Percentiles rank a stretch among this genome's conserved stretches.
Evolutionary conservation across 2,113 vertebrate species (phyloP).

Genomic region (Scartelaos histophorus): DNA sequence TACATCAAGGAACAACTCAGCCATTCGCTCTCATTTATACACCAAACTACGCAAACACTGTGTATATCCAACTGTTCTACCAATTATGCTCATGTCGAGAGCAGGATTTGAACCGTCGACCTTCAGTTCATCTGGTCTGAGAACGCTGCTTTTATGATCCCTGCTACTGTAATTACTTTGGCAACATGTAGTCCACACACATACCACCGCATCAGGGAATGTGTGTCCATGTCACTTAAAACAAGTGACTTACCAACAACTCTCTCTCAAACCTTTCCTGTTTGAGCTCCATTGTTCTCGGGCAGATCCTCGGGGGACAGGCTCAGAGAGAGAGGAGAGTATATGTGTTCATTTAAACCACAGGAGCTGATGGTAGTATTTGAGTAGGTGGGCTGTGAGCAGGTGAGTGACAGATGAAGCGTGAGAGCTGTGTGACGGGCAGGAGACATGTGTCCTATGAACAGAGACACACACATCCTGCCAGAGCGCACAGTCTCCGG

Average conservation of each 20-base stretch:
- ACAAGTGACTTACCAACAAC: not conserved
- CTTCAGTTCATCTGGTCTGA: too few species aligned
- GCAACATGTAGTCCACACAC: not conserved
- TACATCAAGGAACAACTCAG: too few species aligned
- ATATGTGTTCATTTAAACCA: not conserved
- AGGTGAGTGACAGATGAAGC: slow-evolving; percentile 7
- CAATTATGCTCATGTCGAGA: too few species aligned
- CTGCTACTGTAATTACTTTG: not conserved
- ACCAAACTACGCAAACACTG: too few species aligned
- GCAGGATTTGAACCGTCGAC: too few species aligned
- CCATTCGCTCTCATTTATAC: too few species aligned
- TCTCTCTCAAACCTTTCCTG: not conserved
- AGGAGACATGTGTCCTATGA: not conserved
- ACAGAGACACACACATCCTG: not conserved
- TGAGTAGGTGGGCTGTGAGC: not conserved
- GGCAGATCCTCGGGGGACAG: not conserved
- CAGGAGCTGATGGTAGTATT: not conserved
- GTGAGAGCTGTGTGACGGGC: not conserved
- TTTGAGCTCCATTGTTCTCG: not conserved
- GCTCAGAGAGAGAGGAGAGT: not conserved
- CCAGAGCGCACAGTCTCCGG: not conserved
- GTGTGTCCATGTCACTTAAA: not conserved
- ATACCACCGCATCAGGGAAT: not conserved
- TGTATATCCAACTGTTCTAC: too few species aligned
- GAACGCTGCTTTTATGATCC: too few species aligned